Conservation (phyloP, 2,113 vertebrate genomes). For the Rynchops niger region DNA sequence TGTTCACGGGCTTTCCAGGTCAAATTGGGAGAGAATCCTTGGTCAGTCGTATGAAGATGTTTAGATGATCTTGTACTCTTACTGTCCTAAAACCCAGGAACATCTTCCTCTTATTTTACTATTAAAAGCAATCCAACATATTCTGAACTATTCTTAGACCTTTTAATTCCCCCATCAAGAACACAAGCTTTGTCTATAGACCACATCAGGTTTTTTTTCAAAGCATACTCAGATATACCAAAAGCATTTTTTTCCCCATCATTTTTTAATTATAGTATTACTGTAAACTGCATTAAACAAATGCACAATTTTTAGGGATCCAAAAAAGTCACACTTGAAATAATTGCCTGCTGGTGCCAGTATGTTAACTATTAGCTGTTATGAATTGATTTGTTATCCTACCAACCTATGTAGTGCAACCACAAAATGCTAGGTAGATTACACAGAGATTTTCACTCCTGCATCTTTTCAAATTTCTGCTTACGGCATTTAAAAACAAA, state of each 20-base stretch:
- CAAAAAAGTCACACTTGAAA: neutral
- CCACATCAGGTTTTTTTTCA: neutral
- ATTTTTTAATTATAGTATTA: neutral
- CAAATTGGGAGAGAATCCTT: neutral
- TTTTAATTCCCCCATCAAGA: neutral
- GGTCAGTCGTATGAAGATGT: accelerated
- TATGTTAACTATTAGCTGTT: constrained; percentile 15
- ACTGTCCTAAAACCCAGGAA: neutral
- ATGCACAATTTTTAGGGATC: neutral
- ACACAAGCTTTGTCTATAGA: neutral
- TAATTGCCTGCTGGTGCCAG: constrained; percentile 24
- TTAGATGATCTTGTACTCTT: neutral
- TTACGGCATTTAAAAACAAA: neutral
- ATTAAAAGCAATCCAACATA: neutral
- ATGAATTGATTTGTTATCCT: constrained; percentile 8
- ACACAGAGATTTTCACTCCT: neutral
- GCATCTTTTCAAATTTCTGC: neutral
- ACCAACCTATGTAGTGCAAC: neutral
- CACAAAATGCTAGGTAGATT: neutral
- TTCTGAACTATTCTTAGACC: neutral
- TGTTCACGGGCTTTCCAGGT: neutral
- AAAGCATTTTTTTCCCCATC: neutral
- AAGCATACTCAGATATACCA: neutral
- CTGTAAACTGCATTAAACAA: neutral
- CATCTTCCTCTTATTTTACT: neutral